A percentile compares a stretch with the other conserved stretches of the same genome.
Conservation (phyloP, 1,140 invertebrate species). For the Ooceraea biroi region DNA sequence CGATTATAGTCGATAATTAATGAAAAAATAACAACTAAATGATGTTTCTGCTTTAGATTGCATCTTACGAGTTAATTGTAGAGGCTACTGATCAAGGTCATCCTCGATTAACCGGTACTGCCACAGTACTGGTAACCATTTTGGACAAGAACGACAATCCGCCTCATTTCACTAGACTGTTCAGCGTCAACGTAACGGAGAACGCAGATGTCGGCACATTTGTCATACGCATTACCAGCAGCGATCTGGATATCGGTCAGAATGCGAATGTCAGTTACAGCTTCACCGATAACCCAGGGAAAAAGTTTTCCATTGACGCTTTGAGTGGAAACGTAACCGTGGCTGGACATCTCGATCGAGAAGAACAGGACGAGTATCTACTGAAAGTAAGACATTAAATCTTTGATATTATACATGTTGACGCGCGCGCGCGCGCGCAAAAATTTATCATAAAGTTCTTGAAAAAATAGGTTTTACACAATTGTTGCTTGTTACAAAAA, state of each 20-base stretch:
- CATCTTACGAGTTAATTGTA: conserved; percentile 93
- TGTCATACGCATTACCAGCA: conserved; percentile 96
- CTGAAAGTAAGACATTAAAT: conserved; percentile 87
- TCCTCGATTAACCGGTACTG: conserved; percentile 93
- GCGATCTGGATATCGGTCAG: conserved; percentile 94
- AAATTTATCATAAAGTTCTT: no score
- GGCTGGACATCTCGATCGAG: conserved; percentile 93
- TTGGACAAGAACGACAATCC: conserved; percentile 98
- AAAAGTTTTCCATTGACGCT: conserved; percentile 95
- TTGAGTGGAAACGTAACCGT: conserved; percentile 97
- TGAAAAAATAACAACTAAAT: background rate
- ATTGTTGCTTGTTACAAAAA: no score
- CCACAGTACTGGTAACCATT: conserved; percentile 94
- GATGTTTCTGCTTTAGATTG: conserved; percentile 83
- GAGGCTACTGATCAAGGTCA: conserved; percentile 95
- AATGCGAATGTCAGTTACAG: conserved; percentile 96
- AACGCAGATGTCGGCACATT: conserved; percentile 97
- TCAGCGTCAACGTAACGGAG: conserved; percentile 98
- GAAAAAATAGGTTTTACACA: no score
- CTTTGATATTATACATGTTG: background rate
- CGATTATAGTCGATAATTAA: background rate
- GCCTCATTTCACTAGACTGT: conserved; percentile 96
- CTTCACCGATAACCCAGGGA: conserved; percentile 95
- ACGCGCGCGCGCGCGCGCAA: no score
- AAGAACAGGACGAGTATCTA: conserved; percentile 96